Evolutionary conservation across 2,888 invertebrate species (phyloP).

Genomic region (Corbicula japonica): DNA sequence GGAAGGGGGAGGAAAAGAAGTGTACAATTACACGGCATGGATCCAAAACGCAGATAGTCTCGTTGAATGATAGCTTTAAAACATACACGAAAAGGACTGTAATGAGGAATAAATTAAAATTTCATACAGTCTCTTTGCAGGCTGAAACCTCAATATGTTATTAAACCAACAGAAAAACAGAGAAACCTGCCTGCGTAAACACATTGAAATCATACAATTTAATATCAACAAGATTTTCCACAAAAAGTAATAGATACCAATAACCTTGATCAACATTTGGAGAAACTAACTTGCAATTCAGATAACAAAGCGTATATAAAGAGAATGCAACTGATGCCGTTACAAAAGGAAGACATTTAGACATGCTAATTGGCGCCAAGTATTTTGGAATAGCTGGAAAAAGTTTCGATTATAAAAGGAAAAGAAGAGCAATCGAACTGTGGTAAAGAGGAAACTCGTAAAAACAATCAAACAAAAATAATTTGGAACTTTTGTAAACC

Average conservation of each 20-base stretch:
- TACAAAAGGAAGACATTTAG: neutral
- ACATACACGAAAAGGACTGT: conserved; percentile 4
- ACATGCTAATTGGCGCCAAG: conserved; percentile 1
- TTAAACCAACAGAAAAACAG: conserved; percentile 5
- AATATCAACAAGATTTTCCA: conserved; percentile 1
- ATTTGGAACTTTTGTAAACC: neutral
- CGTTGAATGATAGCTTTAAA: conserved; percentile 4
- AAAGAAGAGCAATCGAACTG: neutral
- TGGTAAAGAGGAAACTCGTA: neutral
- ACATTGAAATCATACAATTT: neutral
- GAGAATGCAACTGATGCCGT: neutral
- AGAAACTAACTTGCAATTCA: conserved; percentile 1
- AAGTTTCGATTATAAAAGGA: neutral
- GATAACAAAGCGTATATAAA: conserved; percentile 1
- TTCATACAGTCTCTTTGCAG: conserved; percentile 6
- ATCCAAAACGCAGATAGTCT: neutral
- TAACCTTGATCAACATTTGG: neutral
- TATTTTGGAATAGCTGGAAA: conserved; percentile 4
- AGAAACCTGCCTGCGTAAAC: conserved; percentile 2
- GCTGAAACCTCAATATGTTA: conserved; percentile 1
- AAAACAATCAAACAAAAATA: neutral
- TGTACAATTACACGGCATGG: conserved; percentile 13
- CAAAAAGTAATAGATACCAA: neutral
- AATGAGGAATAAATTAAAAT: neutral
- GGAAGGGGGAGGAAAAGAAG: conserved; percentile 7